Evolutionary conservation across 23 tunicate genomes (phyloP).

Genomic region (Oikopleura dioica): DNA sequence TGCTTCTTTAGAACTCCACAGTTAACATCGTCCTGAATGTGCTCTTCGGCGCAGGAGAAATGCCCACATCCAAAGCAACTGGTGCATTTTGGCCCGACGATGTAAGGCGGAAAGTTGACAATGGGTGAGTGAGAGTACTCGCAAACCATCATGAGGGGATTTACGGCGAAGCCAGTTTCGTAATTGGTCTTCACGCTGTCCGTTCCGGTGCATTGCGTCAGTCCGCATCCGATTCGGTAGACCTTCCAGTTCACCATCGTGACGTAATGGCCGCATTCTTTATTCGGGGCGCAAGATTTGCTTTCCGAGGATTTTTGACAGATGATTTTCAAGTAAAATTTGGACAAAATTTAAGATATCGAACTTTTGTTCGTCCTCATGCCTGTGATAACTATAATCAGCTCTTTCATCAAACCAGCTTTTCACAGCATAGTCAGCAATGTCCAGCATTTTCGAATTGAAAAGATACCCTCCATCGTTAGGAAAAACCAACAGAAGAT

Average conservation of each 20-base stretch:
- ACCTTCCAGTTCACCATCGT: constrained; percentile 8
- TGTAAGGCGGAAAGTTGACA: not conserved
- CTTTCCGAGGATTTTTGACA: no score
- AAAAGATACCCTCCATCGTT: not conserved
- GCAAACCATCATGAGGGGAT: constrained; percentile 12
- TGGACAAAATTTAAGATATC: no score
- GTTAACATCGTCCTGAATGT: not conserved
- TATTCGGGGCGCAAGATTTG: constrained; percentile 12
- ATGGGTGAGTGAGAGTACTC: constrained; percentile 7
- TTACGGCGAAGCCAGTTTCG: not conserved
- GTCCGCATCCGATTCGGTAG: constrained; percentile 1
- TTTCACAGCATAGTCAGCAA: constrained; percentile 20
- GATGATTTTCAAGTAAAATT: no score
- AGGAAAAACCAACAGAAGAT: constrained; percentile 2
- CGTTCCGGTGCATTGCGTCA: not conserved
- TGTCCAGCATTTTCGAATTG: not conserved
- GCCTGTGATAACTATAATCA: constrained; percentile 17
- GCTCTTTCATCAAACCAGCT: constrained; percentile 32
- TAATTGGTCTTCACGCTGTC: not conserved
- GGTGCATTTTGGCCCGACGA: not conserved
- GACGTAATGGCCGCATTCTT: constrained; percentile 40
- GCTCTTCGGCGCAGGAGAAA: not conserved
- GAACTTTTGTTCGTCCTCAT: no score
- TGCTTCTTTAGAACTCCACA: not conserved
- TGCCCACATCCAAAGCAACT: not conserved